phyloP scores from a whole-genome alignment of 2,113 vertebrate genomes.

The Amphiprion ocellaris region DNA sequence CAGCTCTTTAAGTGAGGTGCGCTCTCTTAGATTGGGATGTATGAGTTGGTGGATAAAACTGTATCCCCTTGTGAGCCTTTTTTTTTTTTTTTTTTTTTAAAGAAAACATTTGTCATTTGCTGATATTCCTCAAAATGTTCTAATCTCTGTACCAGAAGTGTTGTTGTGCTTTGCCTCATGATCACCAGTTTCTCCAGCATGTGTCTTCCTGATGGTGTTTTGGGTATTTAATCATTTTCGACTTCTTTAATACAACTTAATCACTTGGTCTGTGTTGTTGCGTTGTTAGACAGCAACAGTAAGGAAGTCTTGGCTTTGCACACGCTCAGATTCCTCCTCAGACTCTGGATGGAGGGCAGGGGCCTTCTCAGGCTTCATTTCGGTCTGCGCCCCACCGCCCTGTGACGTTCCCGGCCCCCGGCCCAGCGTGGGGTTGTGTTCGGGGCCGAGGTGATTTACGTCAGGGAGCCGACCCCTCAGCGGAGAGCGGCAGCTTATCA shows the following conservation, averaged over 20 bases:
- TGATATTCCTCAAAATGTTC: too few species aligned
- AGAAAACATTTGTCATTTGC: too few species aligned
- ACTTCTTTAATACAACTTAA: background rate
- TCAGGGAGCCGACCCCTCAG: conserved; percentile 52
- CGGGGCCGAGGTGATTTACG: conserved; percentile 55
- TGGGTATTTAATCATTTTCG: background rate
- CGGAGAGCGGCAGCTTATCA: conserved; percentile 64
- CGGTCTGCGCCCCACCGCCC: conserved; percentile 31
- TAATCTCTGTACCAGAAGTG: too few species aligned
- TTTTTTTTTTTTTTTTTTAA: too few species aligned
- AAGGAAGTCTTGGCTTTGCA: background rate
- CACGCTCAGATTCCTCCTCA: conserved; percentile 32
- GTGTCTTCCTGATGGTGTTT: too few species aligned
- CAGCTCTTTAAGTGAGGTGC: too few species aligned
- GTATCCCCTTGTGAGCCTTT: too few species aligned
- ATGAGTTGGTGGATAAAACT: too few species aligned
- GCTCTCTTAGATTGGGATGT: too few species aligned
- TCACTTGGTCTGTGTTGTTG: background rate
- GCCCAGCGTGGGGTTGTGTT: conserved; percentile 55
- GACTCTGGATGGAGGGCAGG: background rate
- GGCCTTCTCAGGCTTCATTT: background rate
- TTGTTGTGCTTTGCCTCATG: too few species aligned
- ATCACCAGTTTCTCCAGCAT: too few species aligned
- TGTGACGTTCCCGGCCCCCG: conserved; percentile 32
- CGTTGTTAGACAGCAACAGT: background rate